These are phyloP conservation scores for Drosophila cardini DNA, from an alignment of 1,140 invertebrate genomes.

Conservation along the genomic window DNA sequence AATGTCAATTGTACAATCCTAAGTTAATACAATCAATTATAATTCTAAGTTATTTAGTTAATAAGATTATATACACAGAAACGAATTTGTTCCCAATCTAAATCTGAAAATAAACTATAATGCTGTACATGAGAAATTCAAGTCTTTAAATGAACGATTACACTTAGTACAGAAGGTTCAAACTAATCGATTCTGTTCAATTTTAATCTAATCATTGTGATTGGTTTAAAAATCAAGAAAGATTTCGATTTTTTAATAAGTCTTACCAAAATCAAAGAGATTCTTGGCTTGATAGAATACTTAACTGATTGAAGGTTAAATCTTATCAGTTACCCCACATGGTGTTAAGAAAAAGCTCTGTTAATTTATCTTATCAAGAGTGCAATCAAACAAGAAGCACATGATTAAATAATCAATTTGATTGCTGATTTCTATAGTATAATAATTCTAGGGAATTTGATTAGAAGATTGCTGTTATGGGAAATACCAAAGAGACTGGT, in stretches of 20 bases:
- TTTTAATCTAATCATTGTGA: constrained; percentile 3
- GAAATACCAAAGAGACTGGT: background rate
- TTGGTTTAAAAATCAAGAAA: background rate
- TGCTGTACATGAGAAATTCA: constrained; percentile 20
- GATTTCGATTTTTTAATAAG: too few species aligned
- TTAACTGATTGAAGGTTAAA: constrained; percentile 17
- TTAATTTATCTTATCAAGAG: constrained; percentile 12
- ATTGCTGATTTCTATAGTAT: constrained; percentile 4
- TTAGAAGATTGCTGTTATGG: background rate
- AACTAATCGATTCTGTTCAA: background rate
- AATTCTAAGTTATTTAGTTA: constrained; percentile 41
- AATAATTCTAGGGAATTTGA: constrained; percentile 1
- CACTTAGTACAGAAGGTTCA: background rate
- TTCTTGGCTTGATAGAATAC: background rate
- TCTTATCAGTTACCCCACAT: constrained; percentile 23
- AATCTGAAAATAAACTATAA: constrained; percentile 52
- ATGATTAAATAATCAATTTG: constrained; percentile 1
- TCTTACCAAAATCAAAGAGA: background rate
- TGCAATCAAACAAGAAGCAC: background rate
- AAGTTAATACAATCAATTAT: constrained; percentile 26
- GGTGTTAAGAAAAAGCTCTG: background rate
- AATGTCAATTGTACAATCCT: constrained; percentile 40
- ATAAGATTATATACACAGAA: constrained; percentile 35
- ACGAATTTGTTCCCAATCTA: constrained; percentile 46
- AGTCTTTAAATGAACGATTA: background rate